These are phyloP conservation scores for Herpetotheres cachinnans DNA, from an alignment of 2,113 vertebrate genomes.

Conservation along the genomic window DNA sequence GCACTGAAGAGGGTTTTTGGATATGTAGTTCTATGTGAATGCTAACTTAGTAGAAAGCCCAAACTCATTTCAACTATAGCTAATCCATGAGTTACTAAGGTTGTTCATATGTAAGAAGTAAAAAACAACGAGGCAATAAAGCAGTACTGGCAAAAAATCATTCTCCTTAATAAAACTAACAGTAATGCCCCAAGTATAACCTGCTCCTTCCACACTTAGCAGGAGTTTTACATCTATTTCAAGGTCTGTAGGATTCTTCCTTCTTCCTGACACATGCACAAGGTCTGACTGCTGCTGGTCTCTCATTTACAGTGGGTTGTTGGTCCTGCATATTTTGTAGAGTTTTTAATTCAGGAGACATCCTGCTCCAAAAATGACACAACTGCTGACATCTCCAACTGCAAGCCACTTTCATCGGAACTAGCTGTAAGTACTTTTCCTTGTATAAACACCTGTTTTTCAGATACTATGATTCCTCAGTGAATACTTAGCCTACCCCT, in stretches of 20 bases:
- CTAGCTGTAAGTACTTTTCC: conserved; percentile 27
- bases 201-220: not conserved
- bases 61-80: not conserved
- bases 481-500: not conserved
- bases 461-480: not conserved
- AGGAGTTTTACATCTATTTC: not conserved
- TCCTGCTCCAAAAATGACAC: conserved; percentile 23
- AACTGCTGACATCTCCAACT: not conserved
- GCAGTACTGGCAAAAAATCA: not conserved
- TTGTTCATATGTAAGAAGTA: not conserved
- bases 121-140: not conserved
- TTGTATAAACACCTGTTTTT: not conserved
- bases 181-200: not conserved
- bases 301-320: conserved; percentile 39
- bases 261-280: not conserved
- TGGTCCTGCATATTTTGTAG: conserved; percentile 52
- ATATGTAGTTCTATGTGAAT: not conserved
- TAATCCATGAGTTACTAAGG: not conserved
- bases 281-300: not conserved
- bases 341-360: conserved; percentile 68
- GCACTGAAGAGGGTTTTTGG: not conserved
- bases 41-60: not conserved
- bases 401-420: not conserved
- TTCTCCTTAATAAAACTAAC: not conserved
- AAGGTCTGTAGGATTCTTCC: not conserved